A percentile compares a stretch with the other conserved stretches of the same genome.
These are phyloP conservation scores for Cercopithecus mona DNA, from an alignment of 2,113 vertebrate genomes.

Conservation along the genomic window DNA sequence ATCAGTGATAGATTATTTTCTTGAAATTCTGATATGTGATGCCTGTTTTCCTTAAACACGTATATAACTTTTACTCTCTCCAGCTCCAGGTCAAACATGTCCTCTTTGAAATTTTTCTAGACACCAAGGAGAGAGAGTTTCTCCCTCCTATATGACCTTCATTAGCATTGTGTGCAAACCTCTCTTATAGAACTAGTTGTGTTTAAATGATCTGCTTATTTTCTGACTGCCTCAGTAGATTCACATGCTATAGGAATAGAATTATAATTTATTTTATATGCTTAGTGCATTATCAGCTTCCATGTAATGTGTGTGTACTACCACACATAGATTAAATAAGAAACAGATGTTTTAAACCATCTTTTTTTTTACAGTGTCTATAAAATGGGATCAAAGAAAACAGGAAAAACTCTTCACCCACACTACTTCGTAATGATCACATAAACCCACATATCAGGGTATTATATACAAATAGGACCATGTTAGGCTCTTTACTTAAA, in stretches of 20 bases:
- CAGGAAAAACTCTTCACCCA: neutral
- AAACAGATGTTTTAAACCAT: neutral
- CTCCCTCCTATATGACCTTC: neutral
- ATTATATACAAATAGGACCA: neutral
- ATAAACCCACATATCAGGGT: neutral
- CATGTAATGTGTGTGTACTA: neutral
- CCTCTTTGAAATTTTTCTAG: neutral
- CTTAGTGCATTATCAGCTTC: neutral
- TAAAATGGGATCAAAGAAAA: slow-evolving; percentile 22
- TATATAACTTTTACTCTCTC: neutral
- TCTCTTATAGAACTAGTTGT: neutral
- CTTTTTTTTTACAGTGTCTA: neutral
- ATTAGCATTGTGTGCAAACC: neutral
- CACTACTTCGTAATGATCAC: neutral
- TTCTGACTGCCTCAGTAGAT: neutral
- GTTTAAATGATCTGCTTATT: neutral
- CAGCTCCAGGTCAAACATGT: neutral
- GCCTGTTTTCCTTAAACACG: neutral
- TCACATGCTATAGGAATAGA: neutral
- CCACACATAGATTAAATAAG: neutral
- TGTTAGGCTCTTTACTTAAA: neutral
- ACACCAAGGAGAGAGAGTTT: neutral
- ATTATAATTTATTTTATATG: neutral
- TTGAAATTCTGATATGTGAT: neutral
- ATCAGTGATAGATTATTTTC: neutral